Percentiles rank a stretch among this genome's conserved stretches.
phyloP scores from a whole-genome alignment of 1,140 invertebrate genomes.

The Drosophila equinoxialis region DNA sequence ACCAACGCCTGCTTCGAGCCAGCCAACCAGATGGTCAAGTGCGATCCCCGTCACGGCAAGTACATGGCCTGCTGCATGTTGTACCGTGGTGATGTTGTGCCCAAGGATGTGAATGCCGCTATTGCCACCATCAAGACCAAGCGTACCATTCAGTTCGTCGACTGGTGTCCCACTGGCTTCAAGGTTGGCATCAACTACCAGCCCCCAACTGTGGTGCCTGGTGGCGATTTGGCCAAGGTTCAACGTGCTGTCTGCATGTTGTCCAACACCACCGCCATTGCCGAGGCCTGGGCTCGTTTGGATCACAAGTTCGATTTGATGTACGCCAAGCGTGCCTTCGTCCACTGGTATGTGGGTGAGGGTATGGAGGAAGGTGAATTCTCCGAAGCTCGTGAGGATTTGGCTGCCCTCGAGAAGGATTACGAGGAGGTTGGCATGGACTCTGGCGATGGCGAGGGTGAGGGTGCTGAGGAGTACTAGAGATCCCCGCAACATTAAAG shows the following conservation, averaged over 20 bases:
- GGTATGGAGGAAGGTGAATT: slow-evolving; percentile 95
- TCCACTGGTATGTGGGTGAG: slow-evolving; percentile 94
- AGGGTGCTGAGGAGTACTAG: slow-evolving; percentile 89
- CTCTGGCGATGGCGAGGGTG: slow-evolving; percentile 88
- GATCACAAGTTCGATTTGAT: slow-evolving; percentile 93
- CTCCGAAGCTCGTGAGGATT: slow-evolving; percentile 93
- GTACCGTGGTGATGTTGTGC: slow-evolving; percentile 90
- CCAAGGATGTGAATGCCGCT: slow-evolving; percentile 92
- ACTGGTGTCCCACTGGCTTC: slow-evolving; percentile 96
- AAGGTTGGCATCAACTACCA: slow-evolving; percentile 92
- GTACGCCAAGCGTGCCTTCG: slow-evolving; percentile 93
- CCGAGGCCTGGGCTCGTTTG: slow-evolving; percentile 90
- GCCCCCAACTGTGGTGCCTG: slow-evolving; percentile 91
- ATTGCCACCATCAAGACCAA: slow-evolving; percentile 94
- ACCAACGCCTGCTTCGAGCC: slow-evolving; percentile 96
- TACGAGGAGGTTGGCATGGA: slow-evolving; percentile 92
- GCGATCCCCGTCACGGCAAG: slow-evolving; percentile 94
- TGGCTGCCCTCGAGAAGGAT: slow-evolving; percentile 92
- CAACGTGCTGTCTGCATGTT: slow-evolving; percentile 91
- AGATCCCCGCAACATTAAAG: slow-evolving; percentile 17
- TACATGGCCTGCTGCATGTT: slow-evolving; percentile 95
- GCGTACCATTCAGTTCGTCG: slow-evolving; percentile 93
- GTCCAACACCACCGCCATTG: slow-evolving; percentile 92
- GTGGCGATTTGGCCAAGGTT: slow-evolving; percentile 90
- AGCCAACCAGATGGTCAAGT: slow-evolving; percentile 97